Evolutionary conservation across 2,888 invertebrate genomes (phyloP).

Genomic region (Dastarcus helophoroides): DNA sequence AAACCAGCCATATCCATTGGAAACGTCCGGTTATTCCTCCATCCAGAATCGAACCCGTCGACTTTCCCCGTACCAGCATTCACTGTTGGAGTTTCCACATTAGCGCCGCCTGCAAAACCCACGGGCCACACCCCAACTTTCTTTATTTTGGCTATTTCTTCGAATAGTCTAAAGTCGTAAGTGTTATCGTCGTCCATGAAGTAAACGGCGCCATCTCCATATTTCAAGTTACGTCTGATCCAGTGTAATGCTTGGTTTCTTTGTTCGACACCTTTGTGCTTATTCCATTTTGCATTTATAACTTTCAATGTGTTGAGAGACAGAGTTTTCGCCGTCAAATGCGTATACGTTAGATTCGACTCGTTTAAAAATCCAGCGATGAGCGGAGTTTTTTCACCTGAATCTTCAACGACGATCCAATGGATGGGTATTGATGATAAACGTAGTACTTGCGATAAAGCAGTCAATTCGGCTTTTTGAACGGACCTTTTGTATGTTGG

Average conservation of each 20-base stretch:
- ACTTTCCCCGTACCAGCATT: conserved; percentile 46
- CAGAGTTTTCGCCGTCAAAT: conserved; percentile 59
- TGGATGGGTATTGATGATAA: conserved; percentile 67
- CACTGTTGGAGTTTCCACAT: conserved; percentile 83
- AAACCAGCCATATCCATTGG: conserved; percentile 98
- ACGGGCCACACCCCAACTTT: conserved; percentile 92
- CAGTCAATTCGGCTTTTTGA: conserved; percentile 89
- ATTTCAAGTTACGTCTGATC: conserved; percentile 54
- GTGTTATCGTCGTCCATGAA: conserved; percentile 98
- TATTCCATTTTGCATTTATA: conserved; percentile 57
- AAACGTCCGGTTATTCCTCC: conserved; percentile 85
- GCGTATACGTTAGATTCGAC: conserved; percentile 46
- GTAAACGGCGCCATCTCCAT: conserved; percentile 66
- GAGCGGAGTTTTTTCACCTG: conserved; percentile 54
- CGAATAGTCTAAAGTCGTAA: conserved; percentile 47
- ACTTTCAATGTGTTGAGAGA: conserved; percentile 53
- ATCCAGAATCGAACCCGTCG: conserved; percentile 59
- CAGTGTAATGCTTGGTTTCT: conserved; percentile 77
- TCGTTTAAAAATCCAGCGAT: conserved; percentile 62
- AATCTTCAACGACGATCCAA: conserved; percentile 90
- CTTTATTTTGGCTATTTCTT: conserved; percentile 36
- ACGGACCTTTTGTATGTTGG: conserved; percentile 81
- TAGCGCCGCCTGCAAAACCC: conserved; percentile 87
- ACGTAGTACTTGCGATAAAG: conserved; percentile 77
- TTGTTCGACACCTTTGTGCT: conserved; percentile 84